Evolutionary conservation across 1,140 invertebrate species (phyloP), one percentile per base, ranked within the genome.

Genomic region (Musca vetustissima): DNA sequence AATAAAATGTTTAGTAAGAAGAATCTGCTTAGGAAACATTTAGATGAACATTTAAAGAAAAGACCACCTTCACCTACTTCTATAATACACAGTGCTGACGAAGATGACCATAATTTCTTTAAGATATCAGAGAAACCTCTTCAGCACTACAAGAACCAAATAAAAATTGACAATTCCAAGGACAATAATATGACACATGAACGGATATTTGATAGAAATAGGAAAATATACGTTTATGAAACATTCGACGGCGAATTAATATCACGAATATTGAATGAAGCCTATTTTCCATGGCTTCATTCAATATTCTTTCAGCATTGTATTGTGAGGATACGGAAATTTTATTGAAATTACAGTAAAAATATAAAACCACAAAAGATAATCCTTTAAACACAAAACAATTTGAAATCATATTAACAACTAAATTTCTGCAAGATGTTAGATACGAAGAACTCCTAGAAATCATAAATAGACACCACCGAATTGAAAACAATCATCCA

Each of bases 401-500:
- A 53, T 24, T 66, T 50, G 48, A 66, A 48, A 19, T 66, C 21
- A 24, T 66, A 13, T 15, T 17, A 48, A 48, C 64, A 47, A 17
- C n/a, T 65, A 47, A 28, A 49, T 47, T 65, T 14, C 47, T 65
- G 24, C 28, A 65, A 65, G 65, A 66, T 52, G 24, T 66, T 24
- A 49, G 14, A 19, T 47, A 66, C 25, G 24, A 24, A 66, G 48
- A 17, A 25, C 13, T 15, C 49, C 24, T 66, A 22, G 13, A 21
- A 52, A 11, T 25, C 14, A 25, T 52, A 22, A 66, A 50, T 22
- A 15, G 25, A 24, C 19, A 21, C 14, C 19, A 66, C 19, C 65
- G 50, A n/a, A 14, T 17, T 15, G 24, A 52, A 19, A 15, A 53
- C 14, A 74, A 74, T 67, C 73, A 73, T 49, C 67, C 64, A 19